A percentile compares a stretch with the other conserved stretches of the same genome.
Evolutionary conservation across 2,113 vertebrate species (phyloP).

Genomic region (Prolemur simus): DNA sequence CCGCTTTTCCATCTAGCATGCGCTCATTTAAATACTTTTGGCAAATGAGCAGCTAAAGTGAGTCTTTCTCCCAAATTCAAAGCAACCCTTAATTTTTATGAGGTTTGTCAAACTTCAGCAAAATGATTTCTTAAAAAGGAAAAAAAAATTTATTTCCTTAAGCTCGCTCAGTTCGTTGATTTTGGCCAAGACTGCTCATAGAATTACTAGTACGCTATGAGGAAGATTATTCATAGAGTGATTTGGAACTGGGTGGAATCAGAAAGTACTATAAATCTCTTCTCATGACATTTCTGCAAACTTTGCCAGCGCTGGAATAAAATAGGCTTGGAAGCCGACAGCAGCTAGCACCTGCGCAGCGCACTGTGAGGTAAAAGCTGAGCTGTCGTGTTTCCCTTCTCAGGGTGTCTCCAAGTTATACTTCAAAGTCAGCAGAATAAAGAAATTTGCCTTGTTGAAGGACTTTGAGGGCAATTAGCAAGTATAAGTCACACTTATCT

Average conservation of each 20-base stretch:
- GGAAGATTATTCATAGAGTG: constrained; percentile 69
- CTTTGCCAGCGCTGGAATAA: constrained; percentile 26
- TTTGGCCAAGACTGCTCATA: constrained; percentile 51
- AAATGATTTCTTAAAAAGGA: constrained; percentile 67
- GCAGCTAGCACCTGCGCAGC: background rate
- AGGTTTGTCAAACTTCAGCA: constrained; percentile 69
- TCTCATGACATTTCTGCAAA: constrained; percentile 26
- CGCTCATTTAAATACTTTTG: constrained; percentile 65
- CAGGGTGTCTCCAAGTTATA: background rate
- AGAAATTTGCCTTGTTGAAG: background rate
- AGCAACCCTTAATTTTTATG: constrained; percentile 70
- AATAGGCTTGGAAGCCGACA: background rate
- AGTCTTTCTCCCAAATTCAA: constrained; percentile 63
- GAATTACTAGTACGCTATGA: constrained; percentile 41
- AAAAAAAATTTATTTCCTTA: constrained; percentile 56
- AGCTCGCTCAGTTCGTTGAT: constrained; percentile 59
- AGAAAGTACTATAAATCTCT: constrained; percentile 69
- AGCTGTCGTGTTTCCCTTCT: background rate
- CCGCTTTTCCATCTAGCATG: background rate
- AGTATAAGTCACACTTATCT: background rate
- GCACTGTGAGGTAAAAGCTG: background rate
- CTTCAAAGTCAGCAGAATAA: background rate
- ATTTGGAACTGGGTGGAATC: constrained; percentile 39
- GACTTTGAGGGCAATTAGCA: background rate
- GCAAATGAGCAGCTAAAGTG: constrained; percentile 55